Percentiles rank a stretch among this genome's conserved stretches.
Evolutionary conservation across 2,888 invertebrate genomes (phyloP).

Genomic region (Horisme vitalbata): DNA sequence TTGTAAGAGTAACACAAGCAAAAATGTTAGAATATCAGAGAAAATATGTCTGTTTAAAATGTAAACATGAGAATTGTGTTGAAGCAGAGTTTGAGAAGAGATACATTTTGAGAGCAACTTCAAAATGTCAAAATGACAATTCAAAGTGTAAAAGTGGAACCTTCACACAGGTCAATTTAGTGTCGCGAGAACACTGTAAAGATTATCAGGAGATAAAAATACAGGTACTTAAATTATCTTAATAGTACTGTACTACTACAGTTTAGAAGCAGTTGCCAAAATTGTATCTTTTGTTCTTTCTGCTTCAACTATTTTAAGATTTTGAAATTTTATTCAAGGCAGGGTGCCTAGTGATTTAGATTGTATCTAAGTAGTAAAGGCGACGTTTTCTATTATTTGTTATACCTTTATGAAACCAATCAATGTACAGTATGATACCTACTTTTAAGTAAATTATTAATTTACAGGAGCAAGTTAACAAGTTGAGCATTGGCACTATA

Average conservation of each 20-base stretch:
- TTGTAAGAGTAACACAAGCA: conserved; percentile 88
- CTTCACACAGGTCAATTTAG: conserved; percentile 76
- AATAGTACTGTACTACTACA: too few species aligned
- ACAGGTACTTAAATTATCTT: too few species aligned
- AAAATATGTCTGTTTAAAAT: conserved; percentile 89
- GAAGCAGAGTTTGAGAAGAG: conserved; percentile 87
- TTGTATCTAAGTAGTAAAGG: too few species aligned
- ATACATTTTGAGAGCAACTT: conserved; percentile 82
- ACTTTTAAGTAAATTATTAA: conserved; percentile 6
- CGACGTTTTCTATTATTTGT: too few species aligned
- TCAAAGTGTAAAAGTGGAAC: conserved; percentile 80
- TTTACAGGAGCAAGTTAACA: conserved; percentile 89
- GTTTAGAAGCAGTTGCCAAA: too few species aligned
- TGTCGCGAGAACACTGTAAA: conserved; percentile 86
- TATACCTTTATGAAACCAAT: too few species aligned
- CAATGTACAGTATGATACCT: too few species aligned
- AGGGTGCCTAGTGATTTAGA: too few species aligned
- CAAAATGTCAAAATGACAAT: conserved; percentile 80
- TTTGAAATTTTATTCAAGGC: too few species aligned
- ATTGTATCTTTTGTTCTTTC: too few species aligned
- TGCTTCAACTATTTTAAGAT: too few species aligned
- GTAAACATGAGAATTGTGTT: conserved; percentile 85
- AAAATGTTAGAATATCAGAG: conserved; percentile 90
- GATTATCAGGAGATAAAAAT: conserved; percentile 95
- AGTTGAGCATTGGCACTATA: conserved; percentile 87